A percentile compares a stretch with the other conserved stretches of the same genome.
Evolutionary conservation across 2,888 invertebrate genomes (phyloP).

Genomic region (Sclerodermus sp.): DNA sequence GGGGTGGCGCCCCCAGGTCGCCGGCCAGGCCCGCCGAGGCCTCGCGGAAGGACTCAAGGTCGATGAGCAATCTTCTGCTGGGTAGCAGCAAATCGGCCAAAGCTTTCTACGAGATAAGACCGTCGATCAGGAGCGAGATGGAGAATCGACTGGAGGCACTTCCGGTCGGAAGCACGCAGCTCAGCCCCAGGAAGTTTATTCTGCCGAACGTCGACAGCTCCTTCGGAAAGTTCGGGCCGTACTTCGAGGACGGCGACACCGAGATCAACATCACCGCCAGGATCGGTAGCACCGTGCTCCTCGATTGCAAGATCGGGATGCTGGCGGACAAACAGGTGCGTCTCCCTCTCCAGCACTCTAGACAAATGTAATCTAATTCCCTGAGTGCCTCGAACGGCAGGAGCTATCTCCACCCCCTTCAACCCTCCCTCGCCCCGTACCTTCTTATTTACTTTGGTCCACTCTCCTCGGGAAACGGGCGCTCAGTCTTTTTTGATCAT

Average conservation of each 20-base stretch:
- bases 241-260: slow-evolving; percentile 64
- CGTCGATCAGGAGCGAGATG: slow-evolving; percentile 43
- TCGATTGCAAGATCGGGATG: slow-evolving; percentile 65
- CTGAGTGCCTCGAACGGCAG: no score
- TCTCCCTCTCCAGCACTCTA: no score
- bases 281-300: slow-evolving; percentile 62
- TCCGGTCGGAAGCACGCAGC: background rate
- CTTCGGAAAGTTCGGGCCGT: slow-evolving; percentile 59
- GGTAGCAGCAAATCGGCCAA: slow-evolving; percentile 38
- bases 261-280: slow-evolving; percentile 63
- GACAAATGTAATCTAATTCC: no score
- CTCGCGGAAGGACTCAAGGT: slow-evolving; percentile 31
- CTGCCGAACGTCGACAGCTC: slow-evolving; percentile 50
- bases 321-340: slow-evolving; percentile 66
- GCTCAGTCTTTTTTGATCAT: no score
- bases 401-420: no score
- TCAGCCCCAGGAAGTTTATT: slow-evolving; percentile 27
- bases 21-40: no score
- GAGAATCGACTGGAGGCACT: slow-evolving; percentile 11
- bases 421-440: no score
- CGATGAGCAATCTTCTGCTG: slow-evolving; percentile 32
- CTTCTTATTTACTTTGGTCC: no score
- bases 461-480: no score
- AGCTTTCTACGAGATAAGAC: slow-evolving; percentile 49
- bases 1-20: no score